Base-by-base conservation (phyloP, 2,113 vertebrate genomes). In the Sander lucioperca region DNA sequence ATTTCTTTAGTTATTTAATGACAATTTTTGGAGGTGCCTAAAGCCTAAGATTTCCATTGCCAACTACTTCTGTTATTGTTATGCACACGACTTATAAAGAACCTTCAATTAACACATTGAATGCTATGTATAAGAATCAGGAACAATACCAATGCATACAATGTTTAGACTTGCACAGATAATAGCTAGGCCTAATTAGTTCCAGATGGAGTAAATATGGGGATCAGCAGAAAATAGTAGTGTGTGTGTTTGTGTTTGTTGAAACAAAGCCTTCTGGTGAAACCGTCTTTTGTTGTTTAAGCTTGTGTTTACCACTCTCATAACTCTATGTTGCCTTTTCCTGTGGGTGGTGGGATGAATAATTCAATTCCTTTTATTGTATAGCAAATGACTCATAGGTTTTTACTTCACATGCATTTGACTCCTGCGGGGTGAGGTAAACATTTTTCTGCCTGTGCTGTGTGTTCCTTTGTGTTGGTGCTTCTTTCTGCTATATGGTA, bases 161-260 rank as follows among this genome's bases (percentile, higher is more conserved):
- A 36, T 87, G 79, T 86, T 89, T 66, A 82, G 82, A 54, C 77
- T 67, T 16, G 63, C 10, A 9, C 39, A 62, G 76, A 79, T 85
- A 83, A 69, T 57, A 56, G 59, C n/a, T 90, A 30, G 30, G 30
- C 30, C 30, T 33, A 82, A 89, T 92, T 74, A 27, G 39, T 27
- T 65, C 79, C 84, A 69, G 71, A 88, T 91, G 65, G 45, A 68
- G 69, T 18, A 82, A 74, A 74, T 57, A 63, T 54, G 71, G 54
- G 53, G 75, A 86, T 88, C 61, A 62, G 64, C 19, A 45, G 65
- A 66, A 74, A 80, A 67, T 25, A 27, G 65, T 45, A n/a, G 73
- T 58, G 50, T 68, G 83, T n/a, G n/a, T 33, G 6, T 62, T 54
- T 45, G 43, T 54, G 39, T 83, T 87, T 84, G 69, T 75, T 45